Conservation (phyloP, 2,888 invertebrate genomes). For the Leuctra nigra region DNA sequence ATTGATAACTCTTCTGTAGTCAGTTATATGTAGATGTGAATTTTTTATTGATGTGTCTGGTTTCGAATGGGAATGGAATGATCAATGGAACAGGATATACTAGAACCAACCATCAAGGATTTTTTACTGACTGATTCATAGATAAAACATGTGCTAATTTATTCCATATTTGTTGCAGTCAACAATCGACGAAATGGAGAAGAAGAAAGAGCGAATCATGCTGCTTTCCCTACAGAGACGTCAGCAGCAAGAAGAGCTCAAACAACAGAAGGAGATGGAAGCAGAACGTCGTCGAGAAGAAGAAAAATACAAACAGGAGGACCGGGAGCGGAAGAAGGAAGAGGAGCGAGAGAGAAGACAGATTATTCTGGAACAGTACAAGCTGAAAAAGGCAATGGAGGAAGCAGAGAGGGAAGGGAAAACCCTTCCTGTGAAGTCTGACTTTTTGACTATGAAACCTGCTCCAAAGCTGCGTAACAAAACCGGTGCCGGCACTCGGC, state of each 20-base stretch:
- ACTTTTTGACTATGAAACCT: constrained; percentile 51
- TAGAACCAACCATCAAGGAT: too few relatives aligned
- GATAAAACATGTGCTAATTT: too few relatives aligned
- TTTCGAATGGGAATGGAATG: too few relatives aligned
- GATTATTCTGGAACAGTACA: constrained; percentile 86
- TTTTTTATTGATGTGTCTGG: too few relatives aligned
- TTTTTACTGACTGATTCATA: too few relatives aligned
- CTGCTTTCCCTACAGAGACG: constrained; percentile 81
- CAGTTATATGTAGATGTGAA: too few relatives aligned
- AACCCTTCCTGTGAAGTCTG: constrained; percentile 58
- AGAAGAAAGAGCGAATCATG: constrained; percentile 87
- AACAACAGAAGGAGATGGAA: constrained; percentile 77
- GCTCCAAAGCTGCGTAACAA: constrained; percentile 58
- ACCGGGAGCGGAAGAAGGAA: constrained; percentile 57
- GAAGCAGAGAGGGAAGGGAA: constrained; percentile 71
- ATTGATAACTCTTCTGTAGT: neutral
- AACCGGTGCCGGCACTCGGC: constrained; percentile 49
- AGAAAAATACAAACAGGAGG: constrained; percentile 68
- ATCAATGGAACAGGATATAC: too few relatives aligned
- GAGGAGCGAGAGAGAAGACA: constrained; percentile 85
- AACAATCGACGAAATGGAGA: constrained; percentile 84
- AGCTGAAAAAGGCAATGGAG: constrained; percentile 87
- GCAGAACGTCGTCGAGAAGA: constrained; percentile 66
- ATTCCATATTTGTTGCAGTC: constrained; percentile 48
- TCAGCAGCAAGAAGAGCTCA: constrained; percentile 83